Evolutionary conservation across 2,888 invertebrate species (phyloP), one percentile per base, ranked within the genome.

Genomic region (Eustalomyia histrio): DNA sequence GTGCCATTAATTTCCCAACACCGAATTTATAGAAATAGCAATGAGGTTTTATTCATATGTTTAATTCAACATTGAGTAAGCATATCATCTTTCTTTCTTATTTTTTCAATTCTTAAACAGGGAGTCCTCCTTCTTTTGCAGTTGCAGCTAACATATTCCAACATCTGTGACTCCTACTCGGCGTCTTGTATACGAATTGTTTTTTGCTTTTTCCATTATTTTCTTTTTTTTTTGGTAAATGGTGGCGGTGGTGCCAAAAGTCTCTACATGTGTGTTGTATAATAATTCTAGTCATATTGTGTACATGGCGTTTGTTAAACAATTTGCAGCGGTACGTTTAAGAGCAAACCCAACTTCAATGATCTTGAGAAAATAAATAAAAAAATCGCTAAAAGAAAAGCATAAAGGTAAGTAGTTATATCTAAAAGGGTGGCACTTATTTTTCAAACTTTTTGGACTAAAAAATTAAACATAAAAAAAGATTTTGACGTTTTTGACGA

Each of bases 271-370:
- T 76, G 69, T 81, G 65, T 78, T 78, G 58, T 75, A 69, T 74
- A 78, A 78, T 81, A 81, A 78, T 78, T 81, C 69, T 74, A 78
- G 64, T 76, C 80, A 76, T 76, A 76, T 74, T 71, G 75, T 71
- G 60, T 76, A 76, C 76, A 74, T 76, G 79, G 82, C 80, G 82
- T 83, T 83, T 81, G 81, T 74, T 80, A 74, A 80, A 80, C 80
- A 83, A 83, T 83, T 83, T 83, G 83, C 83, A 79, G 79, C 80
- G 83, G 72, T 81, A 71, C 78, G 58, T 79, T 72, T 73, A 80
- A 69, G 74, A 52, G 53, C 65, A 78, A 80, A 74, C 61, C 73
- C 69, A 80, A 82, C 69, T 80, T 18, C 79, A 74, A 58, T 81
- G 78, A 81, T 78, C 81, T 78, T 74, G 76, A 81, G 76, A 73